Conservation (phyloP, 2,113 vertebrate genomes). For the Gavia stellata region DNA sequence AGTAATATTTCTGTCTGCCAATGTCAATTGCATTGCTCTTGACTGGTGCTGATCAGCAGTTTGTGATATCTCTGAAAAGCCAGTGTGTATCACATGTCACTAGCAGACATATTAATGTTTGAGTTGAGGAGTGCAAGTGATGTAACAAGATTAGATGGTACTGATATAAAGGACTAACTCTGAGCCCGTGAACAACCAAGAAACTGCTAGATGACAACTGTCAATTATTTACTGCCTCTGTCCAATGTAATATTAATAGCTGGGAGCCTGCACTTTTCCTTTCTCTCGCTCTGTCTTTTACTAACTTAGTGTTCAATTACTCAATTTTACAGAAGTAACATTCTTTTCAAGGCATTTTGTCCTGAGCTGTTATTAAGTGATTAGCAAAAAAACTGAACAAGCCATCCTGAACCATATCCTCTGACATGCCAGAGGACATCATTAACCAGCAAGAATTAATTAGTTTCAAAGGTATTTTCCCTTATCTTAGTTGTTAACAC, state of each 20-base stretch:
- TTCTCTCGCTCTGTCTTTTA: not conserved
- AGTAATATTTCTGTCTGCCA: slow-evolving; percentile 62
- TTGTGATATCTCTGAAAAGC: slow-evolving; percentile 60
- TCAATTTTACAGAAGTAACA: not conserved
- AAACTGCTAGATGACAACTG: slow-evolving; percentile 54
- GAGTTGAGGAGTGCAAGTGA: slow-evolving; percentile 53
- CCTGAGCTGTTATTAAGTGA: slow-evolving; percentile 29
- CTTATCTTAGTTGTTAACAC: not conserved
- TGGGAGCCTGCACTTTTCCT: not conserved
- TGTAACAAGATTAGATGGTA: slow-evolving; percentile 64
- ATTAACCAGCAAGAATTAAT: not conserved
- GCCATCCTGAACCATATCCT: not conserved
- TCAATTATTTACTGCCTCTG: slow-evolving; percentile 69
- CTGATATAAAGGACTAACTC: slow-evolving; percentile 58
- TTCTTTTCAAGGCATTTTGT: slow-evolving; percentile 33
- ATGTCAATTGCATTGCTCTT: slow-evolving; percentile 61
- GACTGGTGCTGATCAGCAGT: slow-evolving; percentile 55
- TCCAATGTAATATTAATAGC: slow-evolving; percentile 62
- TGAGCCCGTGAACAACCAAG: slow-evolving; percentile 61
- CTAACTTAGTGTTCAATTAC: not conserved
- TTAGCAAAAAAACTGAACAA: not conserved
- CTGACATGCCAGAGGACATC: not conserved
- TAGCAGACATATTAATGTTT: slow-evolving; percentile 60
- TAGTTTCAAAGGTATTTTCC: not conserved
- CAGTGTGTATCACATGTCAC: slow-evolving; percentile 37